Conservation (phyloP, 2,888 invertebrate genomes). For the Protodeltote pygarga region DNA sequence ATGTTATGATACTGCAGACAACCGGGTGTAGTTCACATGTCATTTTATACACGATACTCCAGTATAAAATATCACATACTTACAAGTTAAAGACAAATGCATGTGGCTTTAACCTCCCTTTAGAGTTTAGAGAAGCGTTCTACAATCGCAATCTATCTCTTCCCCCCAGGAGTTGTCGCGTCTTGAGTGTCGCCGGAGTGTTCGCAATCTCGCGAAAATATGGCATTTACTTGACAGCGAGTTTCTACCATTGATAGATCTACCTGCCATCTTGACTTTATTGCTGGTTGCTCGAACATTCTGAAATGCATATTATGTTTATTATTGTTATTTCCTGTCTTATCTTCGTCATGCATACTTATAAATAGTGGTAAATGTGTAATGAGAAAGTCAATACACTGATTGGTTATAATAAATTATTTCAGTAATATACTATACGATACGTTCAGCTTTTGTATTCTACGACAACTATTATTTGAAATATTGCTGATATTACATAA, state of each 20-base stretch:
- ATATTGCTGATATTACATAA: constrained; percentile 4
- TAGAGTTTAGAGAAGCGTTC: constrained; percentile 55
- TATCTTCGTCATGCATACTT: constrained; percentile 1
- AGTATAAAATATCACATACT: constrained; percentile 24
- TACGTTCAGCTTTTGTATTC: constrained; percentile 4
- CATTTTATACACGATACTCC: constrained; percentile 27
- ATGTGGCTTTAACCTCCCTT: constrained; percentile 59
- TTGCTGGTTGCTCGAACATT: constrained; percentile 19
- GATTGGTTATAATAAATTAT: constrained; percentile 11
- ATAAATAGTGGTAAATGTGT: too few species aligned
- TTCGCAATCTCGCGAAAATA: constrained; percentile 64
- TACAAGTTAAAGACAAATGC: constrained; percentile 55
- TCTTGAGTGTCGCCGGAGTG: constrained; percentile 48
- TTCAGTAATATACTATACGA: too few species aligned
- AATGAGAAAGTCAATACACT: constrained; percentile 22
- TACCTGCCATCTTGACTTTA: constrained; percentile 32
- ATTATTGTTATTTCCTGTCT: constrained; percentile 7
- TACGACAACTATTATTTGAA: neutral
- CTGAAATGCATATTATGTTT: constrained; percentile 11
- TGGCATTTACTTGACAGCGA: constrained; percentile 58
- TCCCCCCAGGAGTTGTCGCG: constrained; percentile 64
- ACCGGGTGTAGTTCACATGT: constrained; percentile 40
- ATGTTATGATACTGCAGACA: constrained; percentile 55
- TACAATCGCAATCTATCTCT: constrained; percentile 69
- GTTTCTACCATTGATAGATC: constrained; percentile 44